These are phyloP conservation scores for Falco rusticolus DNA, from an alignment of 2,797 vertebrate species.

Conservation along the genomic window DNA sequence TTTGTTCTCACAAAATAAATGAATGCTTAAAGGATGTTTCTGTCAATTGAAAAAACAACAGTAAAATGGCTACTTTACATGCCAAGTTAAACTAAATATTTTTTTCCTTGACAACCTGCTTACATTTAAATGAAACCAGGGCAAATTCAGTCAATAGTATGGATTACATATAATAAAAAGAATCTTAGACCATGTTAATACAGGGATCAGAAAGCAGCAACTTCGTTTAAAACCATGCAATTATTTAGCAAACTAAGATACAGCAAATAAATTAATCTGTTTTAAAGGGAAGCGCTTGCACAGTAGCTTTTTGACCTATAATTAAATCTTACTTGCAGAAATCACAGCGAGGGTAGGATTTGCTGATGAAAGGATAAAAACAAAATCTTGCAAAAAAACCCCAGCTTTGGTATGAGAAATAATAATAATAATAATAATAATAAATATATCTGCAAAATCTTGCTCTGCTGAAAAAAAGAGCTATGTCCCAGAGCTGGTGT, in stretches of 20 bases:
- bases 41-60: slow-evolving; percentile 63
- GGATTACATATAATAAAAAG: slow-evolving; percentile 77
- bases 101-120: slow-evolving; percentile 74
- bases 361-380: slow-evolving; percentile 25
- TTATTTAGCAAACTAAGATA: slow-evolving; percentile 70
- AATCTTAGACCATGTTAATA: slow-evolving; percentile 53
- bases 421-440: rapidly evolving
- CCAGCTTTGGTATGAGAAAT: neutral
- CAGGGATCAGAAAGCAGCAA: slow-evolving; percentile 71
- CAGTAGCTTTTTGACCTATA: slow-evolving; percentile 51
- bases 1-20: slow-evolving; percentile 71
- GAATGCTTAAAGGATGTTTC: slow-evolving; percentile 73
- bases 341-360: slow-evolving; percentile 29
- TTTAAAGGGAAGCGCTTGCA: slow-evolving; percentile 58
- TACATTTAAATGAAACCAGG: slow-evolving; percentile 72
- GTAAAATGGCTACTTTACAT: slow-evolving; percentile 59
- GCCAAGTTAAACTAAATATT: slow-evolving; percentile 74
- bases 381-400: neutral
- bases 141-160: slow-evolving; percentile 77
- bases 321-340: slow-evolving; percentile 56
- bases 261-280: slow-evolving; percentile 63
- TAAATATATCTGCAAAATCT: neutral
- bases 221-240: slow-evolving; percentile 74
- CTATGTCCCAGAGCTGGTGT: neutral
- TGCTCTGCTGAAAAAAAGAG: neutral